Conservation (phyloP, 2,888 invertebrate species). For the Argyresthia albistria region DNA sequence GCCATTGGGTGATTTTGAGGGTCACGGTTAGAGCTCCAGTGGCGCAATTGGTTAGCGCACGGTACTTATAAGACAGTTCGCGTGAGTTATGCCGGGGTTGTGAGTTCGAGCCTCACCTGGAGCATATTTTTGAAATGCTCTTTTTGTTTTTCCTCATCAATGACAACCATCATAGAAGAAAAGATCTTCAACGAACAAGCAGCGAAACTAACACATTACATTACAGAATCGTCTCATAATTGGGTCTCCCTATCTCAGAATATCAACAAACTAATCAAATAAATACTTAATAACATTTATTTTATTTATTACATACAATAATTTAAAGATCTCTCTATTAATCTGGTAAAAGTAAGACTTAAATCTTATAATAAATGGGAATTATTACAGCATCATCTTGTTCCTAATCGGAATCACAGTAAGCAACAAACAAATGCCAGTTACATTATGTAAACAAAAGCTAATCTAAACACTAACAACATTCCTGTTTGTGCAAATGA, state of each 20-base stretch:
- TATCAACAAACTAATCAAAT: not conserved
- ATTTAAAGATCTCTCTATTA: constrained; percentile 1
- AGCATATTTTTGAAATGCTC: constrained; percentile 72
- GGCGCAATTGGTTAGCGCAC: constrained; percentile 99
- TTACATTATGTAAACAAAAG: not conserved
- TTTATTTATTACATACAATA: not conserved
- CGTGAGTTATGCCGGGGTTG: constrained; percentile 99
- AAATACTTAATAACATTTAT: not conserved
- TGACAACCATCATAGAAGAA: too few relatives aligned
- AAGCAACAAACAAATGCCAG: not conserved
- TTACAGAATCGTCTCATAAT: too few relatives aligned
- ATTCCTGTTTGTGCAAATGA: too few relatives aligned
- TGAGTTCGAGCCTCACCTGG: constrained; percentile 99
- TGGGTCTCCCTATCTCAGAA: too few relatives aligned
- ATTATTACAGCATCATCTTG: not conserved
- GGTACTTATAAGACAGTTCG: constrained; percentile 99
- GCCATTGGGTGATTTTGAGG: constrained; percentile 28
- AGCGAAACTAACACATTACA: too few relatives aligned
- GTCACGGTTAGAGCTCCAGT: constrained; percentile 90
- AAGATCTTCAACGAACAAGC: too few relatives aligned
- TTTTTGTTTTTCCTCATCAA: not conserved
- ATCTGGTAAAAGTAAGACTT: not conserved
- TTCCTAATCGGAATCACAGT: not conserved
- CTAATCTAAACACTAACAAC: too few relatives aligned
- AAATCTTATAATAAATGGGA: not conserved